Percentiles rank a stretch among this genome's conserved stretches.
Conservation (phyloP, 2,113 vertebrate species). For the Phalacrocorax brasilianus region DNA sequence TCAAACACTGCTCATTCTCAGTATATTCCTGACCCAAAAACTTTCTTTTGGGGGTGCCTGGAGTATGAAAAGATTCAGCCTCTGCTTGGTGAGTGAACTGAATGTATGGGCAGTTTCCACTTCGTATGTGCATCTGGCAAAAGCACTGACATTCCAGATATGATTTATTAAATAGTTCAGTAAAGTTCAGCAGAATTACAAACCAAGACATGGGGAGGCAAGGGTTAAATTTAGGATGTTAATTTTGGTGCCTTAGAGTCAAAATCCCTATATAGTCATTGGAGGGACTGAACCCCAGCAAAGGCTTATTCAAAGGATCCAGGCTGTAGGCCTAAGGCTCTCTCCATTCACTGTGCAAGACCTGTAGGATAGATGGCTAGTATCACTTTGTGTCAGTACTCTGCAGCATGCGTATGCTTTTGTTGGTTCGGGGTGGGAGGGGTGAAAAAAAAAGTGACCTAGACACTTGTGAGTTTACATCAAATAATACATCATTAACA, state of each 20-base stretch:
- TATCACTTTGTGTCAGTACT: background rate
- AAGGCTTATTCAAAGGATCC: background rate
- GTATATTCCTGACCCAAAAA: background rate
- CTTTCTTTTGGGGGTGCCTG: background rate
- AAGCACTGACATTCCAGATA: background rate
- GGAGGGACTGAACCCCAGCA: background rate
- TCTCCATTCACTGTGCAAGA: too few relatives aligned
- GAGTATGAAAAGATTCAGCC: background rate
- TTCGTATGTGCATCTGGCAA: background rate
- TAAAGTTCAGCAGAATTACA: background rate
- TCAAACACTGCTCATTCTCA: background rate
- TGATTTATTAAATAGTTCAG: background rate
- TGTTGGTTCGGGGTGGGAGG: too few relatives aligned
- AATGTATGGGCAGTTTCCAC: background rate
- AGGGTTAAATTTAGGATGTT: background rate
- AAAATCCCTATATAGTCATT: background rate
- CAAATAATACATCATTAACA: background rate
- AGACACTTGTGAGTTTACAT: background rate
- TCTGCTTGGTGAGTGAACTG: background rate
- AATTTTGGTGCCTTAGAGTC: background rate
- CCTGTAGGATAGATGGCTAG: rapidly evolving
- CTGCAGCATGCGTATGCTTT: background rate
- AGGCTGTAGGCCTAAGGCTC: background rate
- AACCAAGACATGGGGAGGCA: background rate
- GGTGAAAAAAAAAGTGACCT: background rate